Conservation (phyloP, 2,797 vertebrate genomes). For the Sternarchorhynchus goeldii region DNA sequence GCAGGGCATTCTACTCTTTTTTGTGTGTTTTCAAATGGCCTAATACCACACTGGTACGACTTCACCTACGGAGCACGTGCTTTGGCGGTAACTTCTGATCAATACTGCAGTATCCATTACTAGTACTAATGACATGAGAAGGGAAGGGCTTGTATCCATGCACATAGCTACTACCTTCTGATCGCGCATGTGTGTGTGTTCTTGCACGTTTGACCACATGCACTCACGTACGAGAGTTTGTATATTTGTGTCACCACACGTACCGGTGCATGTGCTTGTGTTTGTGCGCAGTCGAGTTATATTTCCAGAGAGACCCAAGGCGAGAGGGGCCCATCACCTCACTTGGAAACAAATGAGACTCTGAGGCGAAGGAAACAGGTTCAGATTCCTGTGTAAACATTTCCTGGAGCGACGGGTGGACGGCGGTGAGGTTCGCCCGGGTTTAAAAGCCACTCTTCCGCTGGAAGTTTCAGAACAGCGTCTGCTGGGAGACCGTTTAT, state of each 20-base stretch:
- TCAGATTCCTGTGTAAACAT: constrained; percentile 66
- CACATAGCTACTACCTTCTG: too few species aligned
- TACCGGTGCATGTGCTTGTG: neutral
- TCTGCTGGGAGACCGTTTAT: neutral
- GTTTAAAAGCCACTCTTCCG: constrained; percentile 5
- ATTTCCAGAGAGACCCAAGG: constrained; percentile 9
- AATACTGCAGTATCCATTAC: too few species aligned
- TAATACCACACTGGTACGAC: too few species aligned
- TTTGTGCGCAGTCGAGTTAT: neutral
- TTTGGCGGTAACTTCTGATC: too few species aligned
- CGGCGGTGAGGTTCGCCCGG: constrained; percentile 19
- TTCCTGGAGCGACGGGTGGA: constrained; percentile 57
- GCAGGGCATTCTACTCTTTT: too few species aligned
- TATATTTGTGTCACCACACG: neutral
- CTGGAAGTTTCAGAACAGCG: constrained; percentile 22
- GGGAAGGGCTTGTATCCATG: too few species aligned
- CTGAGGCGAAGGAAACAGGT: constrained; percentile 26
- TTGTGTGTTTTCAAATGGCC: too few species aligned
- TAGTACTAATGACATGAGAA: too few species aligned
- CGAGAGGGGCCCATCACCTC: neutral
- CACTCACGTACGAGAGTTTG: neutral
- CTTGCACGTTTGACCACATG: neutral
- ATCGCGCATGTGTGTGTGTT: neutral
- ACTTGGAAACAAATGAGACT: constrained; percentile 27
- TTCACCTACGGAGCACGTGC: too few species aligned